phyloP scores from a whole-genome alignment of 2,797 vertebrate species.

The Sebastiscus albofasciatus region DNA sequence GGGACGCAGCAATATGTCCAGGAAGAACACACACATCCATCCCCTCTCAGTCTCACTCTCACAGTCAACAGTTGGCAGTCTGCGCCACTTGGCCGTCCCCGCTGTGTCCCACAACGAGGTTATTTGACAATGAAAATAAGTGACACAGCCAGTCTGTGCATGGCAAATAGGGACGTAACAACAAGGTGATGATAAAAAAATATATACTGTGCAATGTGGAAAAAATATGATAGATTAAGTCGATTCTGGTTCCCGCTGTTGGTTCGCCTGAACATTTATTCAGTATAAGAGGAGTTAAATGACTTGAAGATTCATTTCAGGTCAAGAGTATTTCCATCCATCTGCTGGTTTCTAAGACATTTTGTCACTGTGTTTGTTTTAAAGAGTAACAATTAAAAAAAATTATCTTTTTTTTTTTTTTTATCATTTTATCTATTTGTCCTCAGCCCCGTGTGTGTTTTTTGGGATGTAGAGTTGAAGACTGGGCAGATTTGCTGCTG shows the following conservation, averaged over 20 bases:
- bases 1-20: constrained; percentile 70
- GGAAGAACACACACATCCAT: constrained; percentile 58
- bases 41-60: constrained; percentile 6
- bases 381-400: neutral
- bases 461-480: constrained; percentile 2
- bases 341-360: neutral
- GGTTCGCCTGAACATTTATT: neutral
- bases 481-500: constrained; percentile 20
- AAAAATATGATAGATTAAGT: neutral
- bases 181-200: constrained; percentile 2
- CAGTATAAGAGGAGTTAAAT: neutral
- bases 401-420: no score
- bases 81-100: constrained; percentile 22
- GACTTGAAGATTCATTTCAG: neutral
- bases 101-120: constrained; percentile 14
- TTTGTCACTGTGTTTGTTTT: neutral
- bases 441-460: neutral
- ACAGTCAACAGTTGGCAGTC: constrained; percentile 46
- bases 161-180: constrained; percentile 1
- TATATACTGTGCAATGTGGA: neutral
- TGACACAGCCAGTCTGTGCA: neutral
- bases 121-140: constrained; percentile 28
- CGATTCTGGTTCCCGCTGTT: neutral
- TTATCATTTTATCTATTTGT: neutral
- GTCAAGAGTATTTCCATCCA: neutral